These are phyloP conservation scores for Panopea generosa DNA, from an alignment of 2,888 invertebrate genomes.

Conservation along the genomic window DNA sequence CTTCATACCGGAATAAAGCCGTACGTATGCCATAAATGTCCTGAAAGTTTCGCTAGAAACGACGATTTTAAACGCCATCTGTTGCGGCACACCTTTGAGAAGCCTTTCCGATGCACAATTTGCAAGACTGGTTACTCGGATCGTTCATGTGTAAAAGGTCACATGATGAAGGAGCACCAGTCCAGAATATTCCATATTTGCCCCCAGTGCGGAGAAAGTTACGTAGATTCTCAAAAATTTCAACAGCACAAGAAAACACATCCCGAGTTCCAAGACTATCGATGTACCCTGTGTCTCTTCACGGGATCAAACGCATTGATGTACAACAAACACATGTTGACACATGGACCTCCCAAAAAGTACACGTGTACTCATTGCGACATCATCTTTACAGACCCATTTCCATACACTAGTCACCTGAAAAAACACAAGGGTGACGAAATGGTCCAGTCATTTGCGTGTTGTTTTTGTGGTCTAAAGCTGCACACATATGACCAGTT, in stretches of 20 bases:
- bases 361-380: slow-evolving; percentile 72
- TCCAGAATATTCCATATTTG: slow-evolving; percentile 70
- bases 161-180: slow-evolving; percentile 74
- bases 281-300: slow-evolving; percentile 72
- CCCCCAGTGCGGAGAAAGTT: slow-evolving; percentile 75
- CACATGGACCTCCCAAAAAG: slow-evolving; percentile 62
- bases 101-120: slow-evolving; percentile 74
- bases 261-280: slow-evolving; percentile 71
- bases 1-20: slow-evolving; percentile 77
- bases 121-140: slow-evolving; percentile 77
- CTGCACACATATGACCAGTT: slow-evolving; percentile 73
- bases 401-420: slow-evolving; percentile 74
- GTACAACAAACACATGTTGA: slow-evolving; percentile 73
- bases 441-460: slow-evolving; percentile 64
- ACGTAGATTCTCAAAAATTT: slow-evolving; percentile 61
- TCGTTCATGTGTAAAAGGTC: slow-evolving; percentile 70
- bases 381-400: slow-evolving; percentile 71
- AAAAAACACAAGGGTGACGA: slow-evolving; percentile 70
- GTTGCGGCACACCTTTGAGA: slow-evolving; percentile 74
- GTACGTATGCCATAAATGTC: slow-evolving; percentile 71
- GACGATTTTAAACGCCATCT: slow-evolving; percentile 78
- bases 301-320: slow-evolving; percentile 72
- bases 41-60: slow-evolving; percentile 73
- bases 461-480: slow-evolving; percentile 74
- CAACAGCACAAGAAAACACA: slow-evolving; percentile 74